Evolutionary conservation across 2,888 invertebrate genomes (phyloP).

Genomic region (Adelognathus sp.): DNA sequence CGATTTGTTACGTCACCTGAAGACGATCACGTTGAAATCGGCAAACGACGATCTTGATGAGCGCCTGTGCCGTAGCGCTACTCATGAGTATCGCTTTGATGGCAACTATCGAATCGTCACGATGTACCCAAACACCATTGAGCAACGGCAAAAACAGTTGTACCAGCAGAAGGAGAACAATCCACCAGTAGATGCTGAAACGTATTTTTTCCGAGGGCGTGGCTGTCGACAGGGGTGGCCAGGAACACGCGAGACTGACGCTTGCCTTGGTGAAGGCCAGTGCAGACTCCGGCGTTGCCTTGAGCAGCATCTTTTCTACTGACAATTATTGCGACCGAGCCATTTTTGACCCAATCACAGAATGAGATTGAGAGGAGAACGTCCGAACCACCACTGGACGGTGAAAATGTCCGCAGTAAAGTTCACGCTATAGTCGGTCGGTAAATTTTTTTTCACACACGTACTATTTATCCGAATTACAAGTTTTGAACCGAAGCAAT

Average conservation of each 20-base stretch:
- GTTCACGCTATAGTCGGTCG: not conserved
- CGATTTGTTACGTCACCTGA: too few relatives aligned
- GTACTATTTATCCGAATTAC: too few relatives aligned
- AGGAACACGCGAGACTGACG: conserved; percentile 60
- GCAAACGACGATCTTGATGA: conserved; percentile 66
- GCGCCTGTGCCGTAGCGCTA: conserved; percentile 63
- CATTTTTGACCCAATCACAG: too few relatives aligned
- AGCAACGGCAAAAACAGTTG: conserved; percentile 64
- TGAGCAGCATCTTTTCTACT: conserved; percentile 28
- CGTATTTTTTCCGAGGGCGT: conserved; percentile 45
- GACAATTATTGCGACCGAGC: not conserved
- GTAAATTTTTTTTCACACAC: too few relatives aligned
- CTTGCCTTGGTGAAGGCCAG: conserved; percentile 52
- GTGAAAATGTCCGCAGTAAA: not conserved
- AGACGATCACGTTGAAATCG: conserved; percentile 58
- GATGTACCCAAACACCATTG: conserved; percentile 63
- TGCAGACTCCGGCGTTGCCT: conserved; percentile 42
- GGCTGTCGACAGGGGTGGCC: conserved; percentile 62
- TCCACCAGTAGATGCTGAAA: conserved; percentile 66
- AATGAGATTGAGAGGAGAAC: too few relatives aligned
- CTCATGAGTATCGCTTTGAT: conserved; percentile 67
- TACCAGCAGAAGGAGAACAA: conserved; percentile 57
- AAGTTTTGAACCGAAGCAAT: too few relatives aligned
- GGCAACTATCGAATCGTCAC: conserved; percentile 55
- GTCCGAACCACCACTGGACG: too few relatives aligned